Evolutionary conservation across 2,888 invertebrate genomes (phyloP).

Genomic region (Drosophila nr. fundita): DNA sequence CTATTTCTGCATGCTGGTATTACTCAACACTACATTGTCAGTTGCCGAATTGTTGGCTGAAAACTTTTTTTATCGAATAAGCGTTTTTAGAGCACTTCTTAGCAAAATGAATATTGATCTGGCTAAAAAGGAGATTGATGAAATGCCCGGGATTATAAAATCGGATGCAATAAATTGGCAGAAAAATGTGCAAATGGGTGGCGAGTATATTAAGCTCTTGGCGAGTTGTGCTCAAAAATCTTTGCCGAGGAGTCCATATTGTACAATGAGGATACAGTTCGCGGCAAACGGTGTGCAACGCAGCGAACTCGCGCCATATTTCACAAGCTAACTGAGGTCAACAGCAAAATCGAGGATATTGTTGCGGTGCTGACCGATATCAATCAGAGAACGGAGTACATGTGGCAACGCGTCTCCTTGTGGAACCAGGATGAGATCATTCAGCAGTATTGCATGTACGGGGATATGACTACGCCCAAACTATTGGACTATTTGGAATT

Average conservation of each 20-base stretch:
- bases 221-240: neutral
- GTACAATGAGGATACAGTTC: neutral
- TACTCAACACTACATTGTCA: constrained; percentile 7
- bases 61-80: neutral
- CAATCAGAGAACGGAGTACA: constrained; percentile 14
- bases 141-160: constrained; percentile 25
- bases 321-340: neutral
- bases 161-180: constrained; percentile 40
- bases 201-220: constrained; percentile 12
- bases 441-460: neutral
- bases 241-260: constrained; percentile 4
- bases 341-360: neutral
- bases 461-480: neutral
- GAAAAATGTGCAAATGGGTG: constrained; percentile 27
- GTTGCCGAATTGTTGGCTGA: neutral
- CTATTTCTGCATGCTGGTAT: neutral
- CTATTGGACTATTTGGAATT: constrained; percentile 40
- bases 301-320: neutral
- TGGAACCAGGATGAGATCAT: constrained; percentile 43
- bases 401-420: constrained; percentile 36
- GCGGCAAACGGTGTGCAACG: neutral
- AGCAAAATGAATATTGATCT: constrained; percentile 15
- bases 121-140: neutral
- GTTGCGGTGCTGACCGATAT: constrained; percentile 15
- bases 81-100: neutral